These are phyloP conservation scores for Colaptes auratus DNA, from an alignment of 2,113 vertebrate genomes.

Conservation along the genomic window DNA sequence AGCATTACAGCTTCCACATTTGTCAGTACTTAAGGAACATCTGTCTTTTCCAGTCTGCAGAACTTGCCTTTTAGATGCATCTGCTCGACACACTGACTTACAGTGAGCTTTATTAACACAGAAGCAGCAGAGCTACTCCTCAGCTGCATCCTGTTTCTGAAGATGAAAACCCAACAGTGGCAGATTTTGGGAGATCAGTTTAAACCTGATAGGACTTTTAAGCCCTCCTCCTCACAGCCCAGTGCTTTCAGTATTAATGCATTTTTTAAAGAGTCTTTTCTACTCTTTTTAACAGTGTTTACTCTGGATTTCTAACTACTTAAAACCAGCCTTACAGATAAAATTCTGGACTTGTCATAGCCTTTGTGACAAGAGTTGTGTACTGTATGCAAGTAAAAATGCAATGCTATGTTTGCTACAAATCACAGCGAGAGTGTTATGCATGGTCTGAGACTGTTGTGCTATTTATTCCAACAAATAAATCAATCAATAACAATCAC, in stretches of 20 bases:
- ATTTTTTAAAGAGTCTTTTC: constrained; percentile 11
- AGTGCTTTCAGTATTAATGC: constrained; percentile 39
- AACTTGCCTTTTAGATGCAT: background rate
- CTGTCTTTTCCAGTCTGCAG: background rate
- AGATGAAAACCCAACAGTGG: background rate
- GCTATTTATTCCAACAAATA: constrained; percentile 61
- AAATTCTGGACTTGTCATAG: constrained; percentile 1
- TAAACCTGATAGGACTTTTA: background rate
- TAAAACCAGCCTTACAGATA: constrained; percentile 18
- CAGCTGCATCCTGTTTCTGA: background rate
- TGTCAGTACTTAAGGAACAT: background rate
- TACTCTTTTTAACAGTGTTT: constrained; percentile 43
- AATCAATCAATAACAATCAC: background rate
- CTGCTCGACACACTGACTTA: background rate
- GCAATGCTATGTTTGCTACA: constrained; percentile 27
- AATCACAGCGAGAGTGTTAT: background rate
- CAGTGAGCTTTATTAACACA: background rate
- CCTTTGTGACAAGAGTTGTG: background rate
- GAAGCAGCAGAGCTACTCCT: background rate
- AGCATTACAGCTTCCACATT: background rate
- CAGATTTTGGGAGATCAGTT: background rate
- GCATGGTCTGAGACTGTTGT: background rate
- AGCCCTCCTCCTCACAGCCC: background rate
- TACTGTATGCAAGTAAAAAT: constrained; percentile 56
- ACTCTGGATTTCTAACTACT: constrained; percentile 58